Percentiles rank a stretch among this genome's conserved stretches.
Conservation (phyloP, 2,888 invertebrate genomes). For the Diarsia dahlii region DNA sequence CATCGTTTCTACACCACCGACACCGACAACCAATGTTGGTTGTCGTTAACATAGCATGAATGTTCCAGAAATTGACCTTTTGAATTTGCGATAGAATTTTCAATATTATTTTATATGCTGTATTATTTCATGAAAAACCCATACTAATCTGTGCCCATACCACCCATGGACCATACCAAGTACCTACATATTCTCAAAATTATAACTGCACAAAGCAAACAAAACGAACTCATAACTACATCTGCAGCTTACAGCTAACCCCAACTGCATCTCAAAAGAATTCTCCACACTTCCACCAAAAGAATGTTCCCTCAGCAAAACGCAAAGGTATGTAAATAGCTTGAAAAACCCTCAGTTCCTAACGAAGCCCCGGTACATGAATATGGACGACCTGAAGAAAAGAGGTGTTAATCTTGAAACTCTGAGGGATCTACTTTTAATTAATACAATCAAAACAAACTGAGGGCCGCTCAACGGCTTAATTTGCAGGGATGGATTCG, state of each 20-base stretch:
- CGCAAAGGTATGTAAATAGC: conserved; percentile 70
- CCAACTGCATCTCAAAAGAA: conserved; percentile 42
- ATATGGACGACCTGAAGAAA: conserved; percentile 86
- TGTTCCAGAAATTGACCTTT: not conserved
- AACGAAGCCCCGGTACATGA: conserved; percentile 78
- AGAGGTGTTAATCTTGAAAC: conserved; percentile 90
- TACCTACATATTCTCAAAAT: conserved; percentile 7
- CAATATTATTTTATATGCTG: not conserved
- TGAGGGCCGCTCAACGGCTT: conserved; percentile 81
- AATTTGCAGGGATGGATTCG: conserved; percentile 75
- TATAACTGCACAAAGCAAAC: not conserved
- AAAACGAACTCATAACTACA: not conserved
- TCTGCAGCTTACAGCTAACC: not conserved
- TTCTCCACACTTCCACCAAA: conserved; percentile 23
- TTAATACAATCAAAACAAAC: conserved; percentile 91
- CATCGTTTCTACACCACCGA: too few relatives aligned
- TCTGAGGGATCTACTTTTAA: conserved; percentile 86
- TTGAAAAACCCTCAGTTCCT: conserved; percentile 60
- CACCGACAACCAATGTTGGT: not conserved
- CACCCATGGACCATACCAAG: too few relatives aligned
- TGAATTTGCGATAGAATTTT: not conserved
- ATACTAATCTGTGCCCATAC: too few relatives aligned
- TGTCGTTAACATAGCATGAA: not conserved
- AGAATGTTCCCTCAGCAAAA: conserved; percentile 57
- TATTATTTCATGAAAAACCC: not conserved